Evolutionary conservation across 2,888 invertebrate species (phyloP).

Genomic region (Dinocampus coccinellae): DNA sequence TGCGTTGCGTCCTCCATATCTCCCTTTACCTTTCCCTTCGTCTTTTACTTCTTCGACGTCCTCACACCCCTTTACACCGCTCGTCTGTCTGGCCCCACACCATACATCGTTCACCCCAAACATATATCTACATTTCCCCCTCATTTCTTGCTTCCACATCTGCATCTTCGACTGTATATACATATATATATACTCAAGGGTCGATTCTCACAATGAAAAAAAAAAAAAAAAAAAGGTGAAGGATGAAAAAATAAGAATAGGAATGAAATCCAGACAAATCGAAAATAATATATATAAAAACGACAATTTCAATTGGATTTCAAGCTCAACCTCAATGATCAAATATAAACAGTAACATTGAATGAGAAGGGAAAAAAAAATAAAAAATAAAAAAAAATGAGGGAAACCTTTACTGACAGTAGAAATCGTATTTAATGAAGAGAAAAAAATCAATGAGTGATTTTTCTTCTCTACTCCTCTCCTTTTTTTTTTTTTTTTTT

Average conservation of each 20-base stretch:
- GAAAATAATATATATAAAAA: background rate
- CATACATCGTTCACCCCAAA: slow-evolving; percentile 29
- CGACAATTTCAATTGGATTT: background rate
- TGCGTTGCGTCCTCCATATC: slow-evolving; percentile 29
- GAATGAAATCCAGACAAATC: background rate
- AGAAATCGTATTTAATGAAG: background rate
- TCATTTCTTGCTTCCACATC: slow-evolving; percentile 35
- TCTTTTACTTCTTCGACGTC: slow-evolving; percentile 26
- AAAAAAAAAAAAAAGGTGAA: background rate
- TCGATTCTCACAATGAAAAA: slow-evolving; percentile 31
- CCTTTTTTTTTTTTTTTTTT: too few relatives aligned
- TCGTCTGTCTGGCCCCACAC: slow-evolving; percentile 51
- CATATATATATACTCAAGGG: slow-evolving; percentile 17
- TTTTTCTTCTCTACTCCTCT: too few relatives aligned
- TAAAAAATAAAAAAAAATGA: background rate
- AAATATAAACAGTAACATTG: background rate
- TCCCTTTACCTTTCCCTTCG: slow-evolving; percentile 28
- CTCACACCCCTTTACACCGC: background rate
- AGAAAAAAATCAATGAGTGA: background rate
- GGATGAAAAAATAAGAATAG: background rate
- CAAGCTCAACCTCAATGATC: background rate
- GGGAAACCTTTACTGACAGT: background rate
- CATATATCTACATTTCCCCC: slow-evolving; percentile 14
- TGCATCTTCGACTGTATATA: slow-evolving; percentile 41
- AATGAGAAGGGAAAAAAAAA: too few relatives aligned